Base-by-base conservation (phyloP, 23 tunicate genomes). In the Ciona savignyi region DNA sequence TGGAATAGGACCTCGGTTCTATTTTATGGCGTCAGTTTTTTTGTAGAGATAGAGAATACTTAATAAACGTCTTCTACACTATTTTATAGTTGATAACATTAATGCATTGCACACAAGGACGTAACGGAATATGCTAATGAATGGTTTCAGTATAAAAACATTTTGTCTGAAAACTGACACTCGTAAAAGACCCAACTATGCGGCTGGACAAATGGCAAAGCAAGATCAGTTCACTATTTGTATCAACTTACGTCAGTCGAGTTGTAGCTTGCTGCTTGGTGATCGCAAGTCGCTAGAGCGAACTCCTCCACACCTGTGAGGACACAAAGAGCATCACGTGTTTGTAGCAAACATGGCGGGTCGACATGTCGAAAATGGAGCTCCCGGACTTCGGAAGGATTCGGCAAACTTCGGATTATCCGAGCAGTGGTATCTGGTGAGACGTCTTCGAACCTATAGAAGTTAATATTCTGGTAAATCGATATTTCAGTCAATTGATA, bases 381-480 rank as follows among this genome's bases (percentile, higher is more conserved):
- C 28, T 71, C 33, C 30, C 76, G 77, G 22, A 80, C 60, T 1
- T 49, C 62, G 0, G 25, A 2, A 15, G 84, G 84, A 27, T 51
- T 71, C 30, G 51, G 26, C 24, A 80, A 27, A 1, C 60, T 71
- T 33, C 35, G 70, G 4, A 80, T 33, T 6, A 80, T 72, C 33
- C 69, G 27, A 3, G 26, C 29, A 35, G 56, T 23, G 3, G 35
- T 49, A 23, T 34, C 30, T 29, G 74, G 71, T 0, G 66, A 2
- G 6, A 80, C 70, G 70, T 80, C 77, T 56, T 80, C 84, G 25
- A 64, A 80, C 27, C 84, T 80, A 74, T 61, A 62, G 0, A 27
- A 28, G 26, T 9, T 63, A 9, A 11, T 35, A 72, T 42, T 42
- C 9, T 42, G 9, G 11, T 42, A 6, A 42, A 6, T 15, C 9